Conservation (phyloP, 92 coral and sea anemone genomes). For the Heteractis magnifica region DNA sequence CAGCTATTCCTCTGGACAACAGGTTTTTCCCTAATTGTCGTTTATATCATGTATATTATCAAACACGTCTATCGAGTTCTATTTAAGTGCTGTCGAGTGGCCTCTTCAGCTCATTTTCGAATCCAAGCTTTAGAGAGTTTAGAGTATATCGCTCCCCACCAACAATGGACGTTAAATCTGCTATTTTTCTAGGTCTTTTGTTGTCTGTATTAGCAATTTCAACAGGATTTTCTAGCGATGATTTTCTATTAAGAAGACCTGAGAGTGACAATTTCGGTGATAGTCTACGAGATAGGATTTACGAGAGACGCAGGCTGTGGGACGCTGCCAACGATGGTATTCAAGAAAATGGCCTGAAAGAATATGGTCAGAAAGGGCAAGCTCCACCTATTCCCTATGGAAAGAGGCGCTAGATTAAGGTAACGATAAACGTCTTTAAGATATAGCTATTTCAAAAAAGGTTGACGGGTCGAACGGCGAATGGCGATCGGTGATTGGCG, state of each 20-base stretch:
- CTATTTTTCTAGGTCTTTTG: background rate
- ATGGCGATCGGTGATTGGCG: too few species aligned
- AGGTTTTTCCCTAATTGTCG: background rate
- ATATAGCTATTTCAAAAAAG: too few species aligned
- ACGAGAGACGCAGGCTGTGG: constrained; percentile 5
- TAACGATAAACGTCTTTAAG: background rate
- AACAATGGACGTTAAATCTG: background rate
- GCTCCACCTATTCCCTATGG: background rate
- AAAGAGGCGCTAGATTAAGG: background rate
- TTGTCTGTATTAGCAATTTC: background rate
- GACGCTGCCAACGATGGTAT: background rate
- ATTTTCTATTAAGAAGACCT: background rate
- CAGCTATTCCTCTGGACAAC: background rate
- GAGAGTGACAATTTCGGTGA: background rate
- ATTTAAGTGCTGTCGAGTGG: background rate
- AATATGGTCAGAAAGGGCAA: background rate
- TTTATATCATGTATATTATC: background rate
- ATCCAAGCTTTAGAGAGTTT: background rate
- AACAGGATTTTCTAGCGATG: background rate
- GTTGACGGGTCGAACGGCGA: too few species aligned
- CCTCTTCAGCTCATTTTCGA: background rate
- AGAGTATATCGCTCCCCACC: background rate
- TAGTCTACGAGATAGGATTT: background rate
- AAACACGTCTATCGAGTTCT: background rate
- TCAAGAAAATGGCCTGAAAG: background rate